These are phyloP conservation scores for Podargus strigoides DNA, from an alignment of 2,797 vertebrate species.

Conservation along the genomic window DNA sequence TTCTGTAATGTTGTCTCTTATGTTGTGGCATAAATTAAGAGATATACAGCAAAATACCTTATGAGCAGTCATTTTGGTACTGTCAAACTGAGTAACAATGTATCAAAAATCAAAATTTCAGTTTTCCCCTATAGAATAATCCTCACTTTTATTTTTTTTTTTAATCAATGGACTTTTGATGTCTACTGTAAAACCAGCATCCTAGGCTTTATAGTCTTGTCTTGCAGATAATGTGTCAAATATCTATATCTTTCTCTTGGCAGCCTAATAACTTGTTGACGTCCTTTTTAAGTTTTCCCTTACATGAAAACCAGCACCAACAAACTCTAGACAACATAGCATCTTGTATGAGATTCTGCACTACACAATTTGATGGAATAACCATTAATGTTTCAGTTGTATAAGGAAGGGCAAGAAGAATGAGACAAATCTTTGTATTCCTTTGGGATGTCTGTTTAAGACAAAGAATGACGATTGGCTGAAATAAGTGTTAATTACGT, in stretches of 20 bases:
- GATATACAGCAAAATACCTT: background rate
- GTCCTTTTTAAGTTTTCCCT: background rate
- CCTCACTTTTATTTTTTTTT: background rate
- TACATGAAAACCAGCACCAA: background rate
- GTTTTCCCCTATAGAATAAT: background rate
- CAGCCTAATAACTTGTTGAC: background rate
- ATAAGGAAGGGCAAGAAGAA: background rate
- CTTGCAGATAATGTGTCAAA: background rate
- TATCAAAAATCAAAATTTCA: background rate
- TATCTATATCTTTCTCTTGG: background rate
- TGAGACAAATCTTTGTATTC: conserved; percentile 13
- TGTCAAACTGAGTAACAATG: background rate
- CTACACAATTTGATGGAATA: background rate
- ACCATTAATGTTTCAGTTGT: background rate
- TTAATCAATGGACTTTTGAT: background rate
- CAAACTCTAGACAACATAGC: background rate
- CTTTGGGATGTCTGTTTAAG: conserved; percentile 10
- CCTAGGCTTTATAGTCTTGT: background rate
- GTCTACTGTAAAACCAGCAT: background rate
- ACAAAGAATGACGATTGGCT: conserved; percentile 21
- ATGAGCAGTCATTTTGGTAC: background rate
- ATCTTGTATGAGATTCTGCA: background rate
- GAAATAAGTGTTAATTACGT: conserved; percentile 18
- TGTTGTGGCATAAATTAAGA: background rate
- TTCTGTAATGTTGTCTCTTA: background rate